Evolutionary conservation across 2,113 vertebrate species (phyloP).

Genomic region (Nyctereutes procyonoides): DNA sequence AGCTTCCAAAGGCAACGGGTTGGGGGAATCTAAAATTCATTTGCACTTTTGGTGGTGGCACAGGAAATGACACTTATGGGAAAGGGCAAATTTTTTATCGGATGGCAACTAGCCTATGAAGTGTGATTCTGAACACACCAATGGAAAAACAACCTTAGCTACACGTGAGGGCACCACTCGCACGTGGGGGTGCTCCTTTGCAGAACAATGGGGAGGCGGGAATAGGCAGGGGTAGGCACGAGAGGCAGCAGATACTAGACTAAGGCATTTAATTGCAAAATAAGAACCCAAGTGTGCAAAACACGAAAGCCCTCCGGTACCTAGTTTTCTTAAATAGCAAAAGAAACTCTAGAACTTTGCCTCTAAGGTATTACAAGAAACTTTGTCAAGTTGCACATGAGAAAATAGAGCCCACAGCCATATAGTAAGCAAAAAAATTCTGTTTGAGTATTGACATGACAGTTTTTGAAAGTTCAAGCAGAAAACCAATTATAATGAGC

Average conservation of each 20-base stretch:
- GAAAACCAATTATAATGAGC: slow-evolving; percentile 96
- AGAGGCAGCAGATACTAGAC: slow-evolving; percentile 43
- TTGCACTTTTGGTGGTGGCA: background rate
- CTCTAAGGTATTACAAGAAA: slow-evolving; percentile 92
- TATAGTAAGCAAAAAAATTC: slow-evolving; percentile 93
- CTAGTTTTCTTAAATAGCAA: slow-evolving; percentile 86
- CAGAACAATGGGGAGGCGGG: background rate
- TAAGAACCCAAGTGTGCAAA: slow-evolving; percentile 55
- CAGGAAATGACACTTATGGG: background rate
- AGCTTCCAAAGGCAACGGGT: background rate
- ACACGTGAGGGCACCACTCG: too few species aligned
- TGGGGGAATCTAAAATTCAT: slow-evolving; percentile 15
- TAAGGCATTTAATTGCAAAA: slow-evolving; percentile 52
- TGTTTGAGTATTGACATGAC: slow-evolving; percentile 95
- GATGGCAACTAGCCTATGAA: background rate
- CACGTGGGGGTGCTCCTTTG: background rate
- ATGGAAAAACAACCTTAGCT: background rate
- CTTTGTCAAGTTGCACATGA: slow-evolving; percentile 93
- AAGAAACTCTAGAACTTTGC: slow-evolving; percentile 88
- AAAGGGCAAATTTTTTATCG: background rate
- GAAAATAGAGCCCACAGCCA: slow-evolving; percentile 92
- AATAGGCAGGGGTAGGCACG: background rate
- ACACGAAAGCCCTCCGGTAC: slow-evolving; percentile 81
- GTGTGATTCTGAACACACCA: fast-evolving
- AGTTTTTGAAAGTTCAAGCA: slow-evolving; percentile 97